phyloP scores from a whole-genome alignment of 1,140 invertebrate species.

The Drosophila setifemur region DNA sequence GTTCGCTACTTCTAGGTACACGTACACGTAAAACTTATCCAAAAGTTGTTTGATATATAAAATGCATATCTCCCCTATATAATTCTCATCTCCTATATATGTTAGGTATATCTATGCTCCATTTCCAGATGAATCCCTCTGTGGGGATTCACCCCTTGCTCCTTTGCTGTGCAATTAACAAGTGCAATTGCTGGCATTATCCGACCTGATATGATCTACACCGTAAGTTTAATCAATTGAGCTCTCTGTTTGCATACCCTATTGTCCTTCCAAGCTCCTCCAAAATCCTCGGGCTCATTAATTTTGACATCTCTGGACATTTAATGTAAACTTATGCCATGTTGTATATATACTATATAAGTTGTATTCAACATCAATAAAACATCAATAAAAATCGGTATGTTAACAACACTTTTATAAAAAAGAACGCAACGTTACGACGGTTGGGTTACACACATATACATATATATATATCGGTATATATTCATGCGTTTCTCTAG shows the following conservation, averaged over 20 bases:
- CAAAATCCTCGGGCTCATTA: neutral
- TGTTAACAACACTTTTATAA: constrained; percentile 78
- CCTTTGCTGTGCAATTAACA: constrained; percentile 54
- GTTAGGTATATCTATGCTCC: constrained; percentile 17
- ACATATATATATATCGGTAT: constrained; percentile 25
- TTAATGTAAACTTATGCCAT: constrained; percentile 51
- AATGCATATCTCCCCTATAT: constrained; percentile 60
- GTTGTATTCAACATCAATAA: constrained; percentile 70
- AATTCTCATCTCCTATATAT: constrained; percentile 22
- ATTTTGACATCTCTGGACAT: constrained; percentile 27
- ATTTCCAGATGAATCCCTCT: constrained; percentile 4
- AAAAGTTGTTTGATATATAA: constrained; percentile 71
- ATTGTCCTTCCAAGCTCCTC: constrained; percentile 35
- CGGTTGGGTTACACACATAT: constrained; percentile 66
- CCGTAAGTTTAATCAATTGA: constrained; percentile 35
- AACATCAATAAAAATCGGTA: constrained; percentile 70
- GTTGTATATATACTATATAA: constrained; percentile 40
- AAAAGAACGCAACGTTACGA: constrained; percentile 73
- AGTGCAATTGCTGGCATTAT: constrained; percentile 55
- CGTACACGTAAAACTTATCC: constrained; percentile 74
- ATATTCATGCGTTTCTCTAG: constrained; percentile 13
- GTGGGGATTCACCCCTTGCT: neutral
- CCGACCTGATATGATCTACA: constrained; percentile 42
- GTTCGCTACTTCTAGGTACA: constrained; percentile 33
- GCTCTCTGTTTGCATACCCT: constrained; percentile 46